These are phyloP conservation scores for Cephalotes varians DNA, from an alignment of 2,888 invertebrate genomes.

Conservation along the genomic window DNA sequence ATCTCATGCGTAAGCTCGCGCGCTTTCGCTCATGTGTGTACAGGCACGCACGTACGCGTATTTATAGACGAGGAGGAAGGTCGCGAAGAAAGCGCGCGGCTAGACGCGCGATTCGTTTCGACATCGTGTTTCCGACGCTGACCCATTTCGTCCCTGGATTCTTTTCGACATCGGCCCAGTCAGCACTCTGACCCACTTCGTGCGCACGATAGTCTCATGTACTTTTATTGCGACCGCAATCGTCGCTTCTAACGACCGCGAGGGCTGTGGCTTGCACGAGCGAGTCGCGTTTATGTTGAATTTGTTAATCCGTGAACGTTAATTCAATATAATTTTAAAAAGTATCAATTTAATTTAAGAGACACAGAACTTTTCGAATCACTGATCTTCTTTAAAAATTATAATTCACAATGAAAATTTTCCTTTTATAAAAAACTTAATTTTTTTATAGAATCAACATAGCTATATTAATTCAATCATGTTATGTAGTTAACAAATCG, in stretches of 20 bases:
- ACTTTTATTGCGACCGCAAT: conserved; percentile 54
- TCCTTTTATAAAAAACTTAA: neutral
- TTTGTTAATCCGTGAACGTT: conserved; percentile 4
- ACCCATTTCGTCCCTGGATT: conserved; percentile 78
- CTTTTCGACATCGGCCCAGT: conserved; percentile 70
- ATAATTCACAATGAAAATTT: neutral
- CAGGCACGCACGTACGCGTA: conserved; percentile 59
- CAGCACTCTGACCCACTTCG: conserved; percentile 69
- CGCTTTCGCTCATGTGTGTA: conserved; percentile 5
- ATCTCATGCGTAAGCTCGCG: conserved; percentile 65
- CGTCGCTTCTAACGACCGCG: conserved; percentile 7
- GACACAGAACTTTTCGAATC: neutral
- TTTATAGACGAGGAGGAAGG: conserved; percentile 79
- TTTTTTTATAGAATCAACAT: too few species aligned
- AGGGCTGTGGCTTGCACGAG: neutral
- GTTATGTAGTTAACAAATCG: neutral
- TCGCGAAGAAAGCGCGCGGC: conserved; percentile 80
- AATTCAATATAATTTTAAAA: neutral
- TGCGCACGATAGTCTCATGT: conserved; percentile 62
- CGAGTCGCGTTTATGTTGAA: neutral
- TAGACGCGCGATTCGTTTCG: conserved; percentile 77
- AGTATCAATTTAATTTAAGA: neutral
- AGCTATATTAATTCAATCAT: neutral
- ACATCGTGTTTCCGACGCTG: conserved; percentile 80
- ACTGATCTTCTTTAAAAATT: neutral